Evolutionary conservation across 2,888 invertebrate genomes (phyloP), one percentile per base, ranked within the genome.

Genomic region (Drosophila nr. perissopoda): DNA sequence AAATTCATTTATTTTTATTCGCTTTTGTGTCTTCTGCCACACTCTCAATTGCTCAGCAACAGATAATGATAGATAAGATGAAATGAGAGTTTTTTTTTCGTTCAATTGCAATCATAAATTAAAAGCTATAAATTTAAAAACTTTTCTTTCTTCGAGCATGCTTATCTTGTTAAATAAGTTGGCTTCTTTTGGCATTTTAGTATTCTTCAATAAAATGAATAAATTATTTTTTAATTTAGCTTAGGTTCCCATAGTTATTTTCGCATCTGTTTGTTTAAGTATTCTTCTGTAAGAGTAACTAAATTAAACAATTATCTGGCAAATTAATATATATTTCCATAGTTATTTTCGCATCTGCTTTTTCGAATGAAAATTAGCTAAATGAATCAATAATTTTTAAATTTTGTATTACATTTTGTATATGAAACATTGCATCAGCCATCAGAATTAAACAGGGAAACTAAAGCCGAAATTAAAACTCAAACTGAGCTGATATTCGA

Each of bases 391-490:
- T n/a, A 13, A 6, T 25, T 67, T 33, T 31, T 27, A 25, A 25
- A 25, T 16, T 51, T 59, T 40, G 33, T 7, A 70, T 83, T 75
- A 52, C 73, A 70, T 16, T 21, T 29, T 51, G 25, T 40, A 46
- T 29, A 46, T 59, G 53, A 42, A 57, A 64, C 62, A 83, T 88
- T 86, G 75, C 83, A 83, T 88, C 89, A 88, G 81, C 67, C 31
- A 46, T 38, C 5, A 18, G 36, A 52, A 7, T 18, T 36, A 57
- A 67, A 29, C 21, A 46, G 25, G 18, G 29, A 62, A 57, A 67
- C 33, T 46, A 36, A 42, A 57, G 40, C 13, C 34, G n/a, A 68
- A 68, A 57, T 52, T 34, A 52, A 64, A 72, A 36, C 42, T 29
- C 56, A 53, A 59, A 48, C 51, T 18, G 27, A 53, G 40, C 40